Base-by-base conservation (phyloP, 2,888 invertebrate species). In the Pediacus dermestoides region DNA sequence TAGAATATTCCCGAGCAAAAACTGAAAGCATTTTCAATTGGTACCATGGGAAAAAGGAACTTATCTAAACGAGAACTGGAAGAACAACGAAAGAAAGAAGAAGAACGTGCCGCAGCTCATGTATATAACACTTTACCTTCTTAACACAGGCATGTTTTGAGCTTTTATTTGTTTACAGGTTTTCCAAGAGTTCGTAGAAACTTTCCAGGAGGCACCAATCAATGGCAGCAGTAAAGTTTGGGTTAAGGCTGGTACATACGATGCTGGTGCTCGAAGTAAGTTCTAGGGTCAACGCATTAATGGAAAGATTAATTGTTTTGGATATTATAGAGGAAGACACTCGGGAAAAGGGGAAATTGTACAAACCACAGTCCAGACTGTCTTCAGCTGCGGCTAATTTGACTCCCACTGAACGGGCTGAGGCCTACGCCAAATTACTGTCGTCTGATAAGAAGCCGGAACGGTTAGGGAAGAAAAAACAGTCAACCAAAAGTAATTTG, bases 161-260 rank as follows among this genome's bases (percentile, higher is more conserved):
- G n/a, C n/a, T n/a, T n/a, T n/a, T n/a, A n/a, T n/a, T n/a, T 27
- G 4, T 9, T 50, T 42, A 23, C 56, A 87, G 85, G 94, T 89
- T 1, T 96, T 93, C 68, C 89, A 95, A 75, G 95, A 96, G 67
- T 97, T 96, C 76, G 91, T 96, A 26, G 93, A 92, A 53, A 92
- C 94, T 4, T 97, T 97, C 71, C 91, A 93, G 77, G 93, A 93
- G 54, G 80, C 82, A 0, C 85, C 88, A 0, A 78, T 80, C 34
- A 78, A 78, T 55, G 81, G 86, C 9, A 56, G 59, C 35, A 76
- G 75, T 30, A 96, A 95, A 73, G 85, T 95, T 26, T 99, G 99
- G 93, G 89, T 99, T 3, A 93, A 96, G 71, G 97, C 96, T 39
- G 96, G 94, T 35, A 91, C 94, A 1, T 96, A 96, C 60, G 93